Conservation (phyloP, 2,888 invertebrate genomes). For the Tenthredo livida region DNA sequence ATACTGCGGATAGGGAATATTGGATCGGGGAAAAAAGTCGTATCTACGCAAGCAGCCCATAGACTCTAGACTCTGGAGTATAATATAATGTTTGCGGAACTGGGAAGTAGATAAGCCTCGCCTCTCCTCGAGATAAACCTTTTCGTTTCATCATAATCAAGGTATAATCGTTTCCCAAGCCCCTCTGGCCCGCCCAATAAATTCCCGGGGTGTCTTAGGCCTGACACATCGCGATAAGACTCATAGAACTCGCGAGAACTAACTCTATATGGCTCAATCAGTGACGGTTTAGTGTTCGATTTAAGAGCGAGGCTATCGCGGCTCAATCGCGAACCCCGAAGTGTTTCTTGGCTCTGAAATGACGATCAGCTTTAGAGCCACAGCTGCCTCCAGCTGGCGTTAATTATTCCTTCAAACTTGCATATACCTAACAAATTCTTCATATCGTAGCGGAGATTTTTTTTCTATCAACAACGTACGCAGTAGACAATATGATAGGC, state of each 20-base stretch:
- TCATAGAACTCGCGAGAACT: slow-evolving; percentile 2
- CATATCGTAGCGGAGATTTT: not conserved
- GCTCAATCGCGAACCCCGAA: slow-evolving; percentile 1
- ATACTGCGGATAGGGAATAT: not conserved
- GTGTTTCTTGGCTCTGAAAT: not conserved
- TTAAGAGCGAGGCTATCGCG: slow-evolving; percentile 26
- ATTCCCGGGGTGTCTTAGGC: slow-evolving; percentile 33
- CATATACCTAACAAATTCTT: not conserved
- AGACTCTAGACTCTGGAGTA: not conserved
- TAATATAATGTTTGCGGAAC: not conserved
- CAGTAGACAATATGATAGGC: slow-evolving; percentile 18
- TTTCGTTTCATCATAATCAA: slow-evolving; percentile 40
- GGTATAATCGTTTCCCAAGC: slow-evolving; percentile 33
- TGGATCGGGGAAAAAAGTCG: not conserved
- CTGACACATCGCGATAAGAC: slow-evolving; percentile 44
- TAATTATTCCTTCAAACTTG: not conserved
- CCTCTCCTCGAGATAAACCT: slow-evolving; percentile 12
- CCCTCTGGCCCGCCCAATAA: slow-evolving; percentile 22
- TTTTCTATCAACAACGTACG: not conserved
- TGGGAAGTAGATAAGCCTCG: not conserved
- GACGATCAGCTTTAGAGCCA: not conserved
- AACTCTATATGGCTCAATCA: slow-evolving; percentile 38
- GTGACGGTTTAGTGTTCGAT: not conserved
- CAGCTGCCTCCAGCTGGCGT: not conserved
- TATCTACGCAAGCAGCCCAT: not conserved